Percentiles rank a stretch among this genome's conserved stretches.
Evolutionary conservation across 92 coral and sea anemone genomes (phyloP).

Genomic region (Porites cylindrica): DNA sequence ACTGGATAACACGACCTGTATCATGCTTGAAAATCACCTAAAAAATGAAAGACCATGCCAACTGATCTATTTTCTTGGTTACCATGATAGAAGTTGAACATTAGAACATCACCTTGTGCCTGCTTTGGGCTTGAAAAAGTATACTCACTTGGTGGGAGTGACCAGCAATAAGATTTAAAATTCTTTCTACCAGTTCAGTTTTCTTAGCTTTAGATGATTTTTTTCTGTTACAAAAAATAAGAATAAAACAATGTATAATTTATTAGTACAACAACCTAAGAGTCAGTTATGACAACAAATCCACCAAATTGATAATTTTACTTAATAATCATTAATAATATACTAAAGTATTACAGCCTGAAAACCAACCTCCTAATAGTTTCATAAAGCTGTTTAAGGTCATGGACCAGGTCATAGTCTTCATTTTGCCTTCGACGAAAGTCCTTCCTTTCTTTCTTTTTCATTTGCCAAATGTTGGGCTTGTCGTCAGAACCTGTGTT

Average conservation of each 20-base stretch:
- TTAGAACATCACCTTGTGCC: too few species aligned
- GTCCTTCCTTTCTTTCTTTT: slow-evolving; percentile 85
- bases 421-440: slow-evolving; percentile 80
- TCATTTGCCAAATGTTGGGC: slow-evolving; percentile 89
- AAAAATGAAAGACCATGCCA: background rate
- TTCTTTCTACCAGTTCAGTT: slow-evolving; percentile 76
- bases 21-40: slow-evolving; percentile 99
- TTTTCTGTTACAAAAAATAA: slow-evolving; percentile 62
- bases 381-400: slow-evolving; percentile 80
- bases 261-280: background rate
- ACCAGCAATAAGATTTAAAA: slow-evolving; percentile 87
- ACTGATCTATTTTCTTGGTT: background rate
- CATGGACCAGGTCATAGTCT: slow-evolving; percentile 74
- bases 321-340: too few species aligned
- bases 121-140: too few species aligned
- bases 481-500: slow-evolving; percentile 58
- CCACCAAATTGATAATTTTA: too few species aligned
- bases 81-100: too few species aligned
- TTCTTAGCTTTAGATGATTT: slow-evolving; percentile 76
- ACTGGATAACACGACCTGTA: slow-evolving; percentile 94
- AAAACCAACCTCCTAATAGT: slow-evolving; percentile 76
- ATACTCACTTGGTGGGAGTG: slow-evolving; percentile 91
- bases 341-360: too few species aligned
- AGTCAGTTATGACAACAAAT: too few species aligned
- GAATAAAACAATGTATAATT: background rate